A percentile compares a stretch with the other conserved stretches of the same genome.
Conservation (phyloP, 2,797 vertebrate genomes). For the Mus caroli region DNA sequence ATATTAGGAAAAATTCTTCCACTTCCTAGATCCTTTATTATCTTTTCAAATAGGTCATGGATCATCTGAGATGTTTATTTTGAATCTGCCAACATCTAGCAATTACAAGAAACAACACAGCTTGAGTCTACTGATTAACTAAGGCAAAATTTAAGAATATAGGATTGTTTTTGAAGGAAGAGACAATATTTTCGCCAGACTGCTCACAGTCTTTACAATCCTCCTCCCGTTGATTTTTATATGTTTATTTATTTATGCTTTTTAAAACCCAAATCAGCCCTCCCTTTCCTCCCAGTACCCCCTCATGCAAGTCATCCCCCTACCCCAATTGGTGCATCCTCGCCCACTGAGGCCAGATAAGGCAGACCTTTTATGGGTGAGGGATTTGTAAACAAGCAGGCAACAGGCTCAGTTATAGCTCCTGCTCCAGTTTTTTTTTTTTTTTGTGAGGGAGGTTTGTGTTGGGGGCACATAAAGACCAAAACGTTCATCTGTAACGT, state of each 20-base stretch:
- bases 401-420: not conserved
- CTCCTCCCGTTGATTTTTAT: not conserved
- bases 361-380: not conserved
- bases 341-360: not conserved
- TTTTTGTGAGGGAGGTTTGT: too few relatives aligned
- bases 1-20: not conserved
- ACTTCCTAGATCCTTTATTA: not conserved
- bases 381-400: not conserved
- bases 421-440: not conserved
- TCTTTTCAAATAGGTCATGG: not conserved
- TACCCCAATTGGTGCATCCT: not conserved
- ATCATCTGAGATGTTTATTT: not conserved
- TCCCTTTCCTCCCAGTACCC: not conserved
- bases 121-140: not conserved
- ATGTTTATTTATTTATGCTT: not conserved
- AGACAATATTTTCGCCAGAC: not conserved
- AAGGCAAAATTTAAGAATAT: not conserved
- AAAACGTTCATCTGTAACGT: not conserved
- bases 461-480: not conserved
- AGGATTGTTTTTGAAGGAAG: not conserved
- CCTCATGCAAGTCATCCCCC: accelerated
- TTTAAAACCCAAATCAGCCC: not conserved
- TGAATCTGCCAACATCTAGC: not conserved
- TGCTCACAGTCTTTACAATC: not conserved
- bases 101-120: not conserved